Base-by-base conservation (phyloP, 2,113 vertebrate species). In the Puma concolor region DNA sequence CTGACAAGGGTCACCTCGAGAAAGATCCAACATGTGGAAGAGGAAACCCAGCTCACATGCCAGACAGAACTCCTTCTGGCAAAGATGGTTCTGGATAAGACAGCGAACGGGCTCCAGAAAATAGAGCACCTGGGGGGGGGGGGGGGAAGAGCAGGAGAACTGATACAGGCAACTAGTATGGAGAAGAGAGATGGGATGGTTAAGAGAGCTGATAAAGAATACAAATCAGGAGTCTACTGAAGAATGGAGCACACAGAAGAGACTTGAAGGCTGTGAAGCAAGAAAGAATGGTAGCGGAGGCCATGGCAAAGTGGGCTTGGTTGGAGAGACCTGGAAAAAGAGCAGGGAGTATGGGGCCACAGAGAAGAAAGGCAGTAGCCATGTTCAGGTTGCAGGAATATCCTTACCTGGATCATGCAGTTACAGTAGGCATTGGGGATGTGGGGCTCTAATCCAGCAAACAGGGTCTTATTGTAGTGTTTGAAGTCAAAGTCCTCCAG, bases 401-500 rank as follows among this genome's bases (percentile, higher is more conserved):
- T 4, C 38, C 97, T 98, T 96, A 99, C 99, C 99, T 99, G 99
- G 94, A 99, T 99, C 99, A 99, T 99, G 98, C 99, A 99, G 99
- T 99, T 99, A 97, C 99, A 99, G 99, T 99, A 99, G 50, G 99
- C 99, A 0, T 99, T 99, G 96, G 99, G 99, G 96, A 99, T 99
- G 96, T 99, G 99, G n/a, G 99, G 99, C 98, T 99, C 99, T 98
- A 99, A 98, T 2, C 99, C 99, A 1, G 99, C 99, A 96, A 99
- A 99, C 95, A 99, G 97, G 0, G 99, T 99, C 98, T 99, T 99
- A 98, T 99, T 99, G 98, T 99, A 99, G 98, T 99, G 99, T 98
- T 99, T 99, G 98, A 99, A 99, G 98, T 99, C 99, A 98, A 99
- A 99, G 96, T 99, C 99, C 95, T 99, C 99, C 77, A 99, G 98